phyloP scores from a whole-genome alignment of 2,888 invertebrate species.

The Coremacera marginata region DNA sequence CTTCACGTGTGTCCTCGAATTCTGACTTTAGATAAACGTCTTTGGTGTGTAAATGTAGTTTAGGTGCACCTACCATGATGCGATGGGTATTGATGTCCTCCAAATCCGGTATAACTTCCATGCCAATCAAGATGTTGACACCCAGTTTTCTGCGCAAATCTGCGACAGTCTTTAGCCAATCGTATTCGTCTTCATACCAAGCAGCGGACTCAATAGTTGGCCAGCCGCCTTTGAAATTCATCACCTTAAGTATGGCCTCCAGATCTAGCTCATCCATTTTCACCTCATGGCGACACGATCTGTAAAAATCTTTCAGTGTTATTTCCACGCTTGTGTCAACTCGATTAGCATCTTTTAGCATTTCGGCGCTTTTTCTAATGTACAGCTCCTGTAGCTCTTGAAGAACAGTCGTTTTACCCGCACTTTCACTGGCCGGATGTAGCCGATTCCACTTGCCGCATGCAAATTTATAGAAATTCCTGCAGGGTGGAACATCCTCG shows the following conservation, averaged over 20 bases:
- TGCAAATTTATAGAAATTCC: constrained; percentile 64
- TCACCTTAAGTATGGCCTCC: constrained; percentile 46
- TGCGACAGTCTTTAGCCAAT: constrained; percentile 62
- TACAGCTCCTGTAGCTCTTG: constrained; percentile 61
- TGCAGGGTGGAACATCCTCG: constrained; percentile 54
- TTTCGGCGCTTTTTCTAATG: constrained; percentile 59
- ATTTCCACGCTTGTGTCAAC: constrained; percentile 57
- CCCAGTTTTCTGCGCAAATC: constrained; percentile 59
- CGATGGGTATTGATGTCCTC: constrained; percentile 59
- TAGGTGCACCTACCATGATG: constrained; percentile 62
- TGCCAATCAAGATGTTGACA: constrained; percentile 62
- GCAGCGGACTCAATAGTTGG: constrained; percentile 54
- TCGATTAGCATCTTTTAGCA: constrained; percentile 51
- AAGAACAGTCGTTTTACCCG: constrained; percentile 56
- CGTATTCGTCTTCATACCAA: constrained; percentile 63
- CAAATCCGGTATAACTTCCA: constrained; percentile 61
- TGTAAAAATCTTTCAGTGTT: constrained; percentile 59
- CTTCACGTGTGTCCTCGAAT: constrained; percentile 49
- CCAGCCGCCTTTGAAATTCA: constrained; percentile 64
- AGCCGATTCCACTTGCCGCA: constrained; percentile 63
- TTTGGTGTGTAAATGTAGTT: constrained; percentile 52
- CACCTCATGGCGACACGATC: constrained; percentile 55
- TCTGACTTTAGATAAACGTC: constrained; percentile 53
- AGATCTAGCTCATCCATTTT: constrained; percentile 52
- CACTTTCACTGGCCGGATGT: constrained; percentile 54